Base-by-base conservation (phyloP, 2,888 invertebrate genomes). In the Pollenia griseotomentosa region DNA sequence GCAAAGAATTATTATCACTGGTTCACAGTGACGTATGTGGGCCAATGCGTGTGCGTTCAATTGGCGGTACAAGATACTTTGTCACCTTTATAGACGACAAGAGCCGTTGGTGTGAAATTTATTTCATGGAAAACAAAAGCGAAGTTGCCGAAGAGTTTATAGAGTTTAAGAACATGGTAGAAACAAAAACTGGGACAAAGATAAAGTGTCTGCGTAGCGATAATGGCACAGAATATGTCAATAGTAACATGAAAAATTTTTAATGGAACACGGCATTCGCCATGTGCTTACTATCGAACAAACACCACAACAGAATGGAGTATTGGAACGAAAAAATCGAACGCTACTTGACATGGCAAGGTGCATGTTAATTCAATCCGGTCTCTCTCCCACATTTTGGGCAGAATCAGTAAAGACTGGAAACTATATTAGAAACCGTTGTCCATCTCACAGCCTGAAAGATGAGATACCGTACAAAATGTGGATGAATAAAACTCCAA, bases 371-470 rank as follows among this genome's bases (percentile, higher is more conserved):
- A 83, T 89, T 10, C 89, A 90, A 55, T 88, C 89, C n/a, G 88
- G 88, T 11, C 59, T 91, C 10, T 79, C 88, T 7, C 59, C 89
- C 12, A 59, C 51, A n/a, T 90, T 90, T 73, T 92, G 91, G 90
- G 90, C 89, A 53, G 91, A 92, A 81, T 90, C 91, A n/a, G 88
- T 90, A 2, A 84, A 81, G 16, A 89, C 90, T 46, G 91, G 90
- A 23, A 88, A 87, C 53, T 88, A 90, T 63, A 66, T 90, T 16
- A 89, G 89, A 78, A 92, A 92, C 53, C 75, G 89, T 14, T 89
- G 88, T 53, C 19, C 19, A 19, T 19, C 19, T 19, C 19, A 19
- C 19, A 19, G 19, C 19, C 19, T 19, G 19, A 19, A 82, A 83
- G 82, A 83, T 40, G 84, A 80, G 59, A 66, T 70, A 11, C 87